Base-by-base conservation (phyloP, 2,888 invertebrate genomes). In the Eupithecia subumbrata region DNA sequence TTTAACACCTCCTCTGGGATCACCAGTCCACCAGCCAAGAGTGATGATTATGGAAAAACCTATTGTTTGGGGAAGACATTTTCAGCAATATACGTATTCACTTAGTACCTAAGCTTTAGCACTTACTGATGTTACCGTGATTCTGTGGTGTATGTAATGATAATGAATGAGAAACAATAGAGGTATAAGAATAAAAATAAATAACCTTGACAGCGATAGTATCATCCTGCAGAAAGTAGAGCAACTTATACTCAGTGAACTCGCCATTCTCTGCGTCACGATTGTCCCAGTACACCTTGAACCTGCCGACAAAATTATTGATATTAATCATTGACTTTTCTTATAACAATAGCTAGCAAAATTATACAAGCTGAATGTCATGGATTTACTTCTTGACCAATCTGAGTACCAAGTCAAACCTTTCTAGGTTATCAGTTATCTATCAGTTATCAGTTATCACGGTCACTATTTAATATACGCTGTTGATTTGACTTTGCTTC, bases 201-300 rank as follows among this genome's bases (percentile, higher is more conserved):
- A 56, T 72, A 71, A 95, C 95, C 86, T 97, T 96, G 1, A 98
- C 95, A 73, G 97, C 96, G 72, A 98, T 95, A 0, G 97, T 97
- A 86, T 98, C 97, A 86, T 98, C 98, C 72, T 96, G 96, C 34
- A 98, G 93, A 88, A 97, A 98, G 89, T 98, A 98, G 84, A 96
- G 93, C 74, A 98, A 90, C 83, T 96, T 96, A 88, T 96, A 98
- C 88, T 96, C 93, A 74, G 92, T 90, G n/a, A 96, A 87, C 80
- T 96, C 96, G 0, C 96, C 96, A 78, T 91, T 92, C 77, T 95
- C 95, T 0, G 93, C 91, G 77, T 96, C 95, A 52, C 96, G 95
- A 80, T 96, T 96, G 84, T 97, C 96, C 96, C 97, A 97, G 8
- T 96, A 95, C 18, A 96, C 96, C 80, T 96, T 95, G 87, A 97